Evolutionary conservation across 2,797 vertebrate species (phyloP).

Genomic region (Nannoperca obscura): DNA sequence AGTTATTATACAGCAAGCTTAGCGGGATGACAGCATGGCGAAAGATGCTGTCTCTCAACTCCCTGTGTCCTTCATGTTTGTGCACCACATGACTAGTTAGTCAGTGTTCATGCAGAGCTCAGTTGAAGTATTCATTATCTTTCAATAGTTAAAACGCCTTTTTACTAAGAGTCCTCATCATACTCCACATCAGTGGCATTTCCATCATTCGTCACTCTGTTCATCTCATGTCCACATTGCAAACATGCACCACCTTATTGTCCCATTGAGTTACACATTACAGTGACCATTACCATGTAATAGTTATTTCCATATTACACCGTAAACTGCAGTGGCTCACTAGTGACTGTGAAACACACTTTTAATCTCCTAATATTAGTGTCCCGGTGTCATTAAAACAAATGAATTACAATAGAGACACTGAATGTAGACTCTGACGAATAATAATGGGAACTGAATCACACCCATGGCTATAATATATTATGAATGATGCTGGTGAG

Average conservation of each 20-base stretch:
- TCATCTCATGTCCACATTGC: slow-evolving; percentile 51
- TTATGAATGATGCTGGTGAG: slow-evolving; percentile 62
- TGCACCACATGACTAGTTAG: slow-evolving; percentile 27
- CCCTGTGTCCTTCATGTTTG: slow-evolving; percentile 14
- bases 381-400: slow-evolving; percentile 25
- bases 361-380: slow-evolving; percentile 13
- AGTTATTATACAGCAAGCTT: no score
- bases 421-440: slow-evolving; percentile 36
- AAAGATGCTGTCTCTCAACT: slow-evolving; percentile 27
- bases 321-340: slow-evolving; percentile 24
- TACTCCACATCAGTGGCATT: slow-evolving; percentile 32
- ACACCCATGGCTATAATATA: slow-evolving; percentile 69
- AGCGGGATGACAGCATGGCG: slow-evolving; percentile 2
- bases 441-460: slow-evolving; percentile 55
- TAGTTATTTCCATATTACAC: slow-evolving; percentile 29
- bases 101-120: slow-evolving; percentile 23
- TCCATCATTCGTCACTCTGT: slow-evolving; percentile 42
- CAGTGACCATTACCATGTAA: slow-evolving; percentile 14
- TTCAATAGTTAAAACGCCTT: slow-evolving; percentile 10
- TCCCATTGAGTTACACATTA: slow-evolving; percentile 16
- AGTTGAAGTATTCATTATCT: slow-evolving; percentile 18
- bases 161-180: slow-evolving; percentile 35
- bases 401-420: slow-evolving; percentile 29
- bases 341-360: slow-evolving; percentile 13
- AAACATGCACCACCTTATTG: slow-evolving; percentile 11